Conservation (phyloP, 2,797 vertebrate genomes). For the Austrolebias charrua region DNA sequence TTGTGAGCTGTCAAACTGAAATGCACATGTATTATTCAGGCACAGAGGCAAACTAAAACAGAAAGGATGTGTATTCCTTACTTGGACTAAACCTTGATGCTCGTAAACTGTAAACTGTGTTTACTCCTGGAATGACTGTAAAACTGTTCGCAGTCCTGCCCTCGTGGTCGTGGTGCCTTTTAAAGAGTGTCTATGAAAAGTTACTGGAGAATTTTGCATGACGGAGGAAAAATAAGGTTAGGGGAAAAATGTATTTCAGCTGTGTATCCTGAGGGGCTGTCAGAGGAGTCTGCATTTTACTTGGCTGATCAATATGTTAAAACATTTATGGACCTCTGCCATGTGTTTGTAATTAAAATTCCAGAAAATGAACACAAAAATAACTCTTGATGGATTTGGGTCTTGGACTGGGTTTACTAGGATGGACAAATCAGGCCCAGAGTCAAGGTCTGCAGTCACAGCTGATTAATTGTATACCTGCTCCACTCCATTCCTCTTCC, state of each 20-base stretch:
- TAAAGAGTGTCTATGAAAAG: constrained; percentile 23
- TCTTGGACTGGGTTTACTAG: constrained; percentile 47
- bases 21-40: constrained; percentile 5
- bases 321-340: constrained; percentile 62
- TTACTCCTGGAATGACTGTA: constrained; percentile 65
- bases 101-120: constrained; percentile 65
- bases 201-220: constrained; percentile 28
- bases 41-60: constrained; percentile 25
- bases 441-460: constrained; percentile 50
- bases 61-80: constrained; percentile 47
- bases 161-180: constrained; percentile 33
- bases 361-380: constrained; percentile 51
- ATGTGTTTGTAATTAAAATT: constrained; percentile 71
- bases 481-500: constrained; percentile 28
- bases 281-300: constrained; percentile 24
- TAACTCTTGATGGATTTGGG: constrained; percentile 47
- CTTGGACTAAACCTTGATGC: constrained; percentile 46
- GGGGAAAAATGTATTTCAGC: constrained; percentile 12
- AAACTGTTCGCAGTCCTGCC: constrained; percentile 59
- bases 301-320: constrained; percentile 61
- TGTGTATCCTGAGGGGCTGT: constrained; percentile 30
- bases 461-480: constrained; percentile 51
- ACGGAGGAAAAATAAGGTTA: constrained; percentile 16
- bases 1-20: constrained; percentile 31
- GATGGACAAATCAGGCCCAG: constrained; percentile 24